phyloP scores from a whole-genome alignment of 2,113 vertebrate species.

The Amphilophus citrinellus region DNA sequence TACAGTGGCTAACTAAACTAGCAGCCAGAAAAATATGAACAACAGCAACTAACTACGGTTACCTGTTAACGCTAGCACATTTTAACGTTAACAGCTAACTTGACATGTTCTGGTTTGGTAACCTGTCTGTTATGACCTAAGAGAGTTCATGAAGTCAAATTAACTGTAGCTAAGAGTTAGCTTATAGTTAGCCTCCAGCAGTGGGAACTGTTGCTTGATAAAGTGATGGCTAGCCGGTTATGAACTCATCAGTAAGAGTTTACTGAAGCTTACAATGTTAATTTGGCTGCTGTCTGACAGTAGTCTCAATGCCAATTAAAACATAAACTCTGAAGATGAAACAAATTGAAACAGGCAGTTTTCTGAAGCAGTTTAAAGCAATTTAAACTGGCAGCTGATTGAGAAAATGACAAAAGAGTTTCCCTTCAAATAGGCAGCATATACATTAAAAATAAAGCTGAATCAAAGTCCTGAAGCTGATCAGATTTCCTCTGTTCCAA shows the following conservation, averaged over 20 bases:
- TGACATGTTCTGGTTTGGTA: neutral
- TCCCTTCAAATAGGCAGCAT: neutral
- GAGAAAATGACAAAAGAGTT: neutral
- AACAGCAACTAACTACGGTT: neutral
- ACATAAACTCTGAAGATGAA: neutral
- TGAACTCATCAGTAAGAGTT: neutral
- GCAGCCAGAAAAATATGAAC: neutral
- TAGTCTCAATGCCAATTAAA: neutral
- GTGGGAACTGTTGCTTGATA: neutral
- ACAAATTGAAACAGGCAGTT: neutral
- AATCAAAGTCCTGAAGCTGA: neutral
- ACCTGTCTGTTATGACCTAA: neutral
- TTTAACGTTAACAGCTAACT: neutral
- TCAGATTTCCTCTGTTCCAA: neutral
- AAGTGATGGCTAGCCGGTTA: neutral
- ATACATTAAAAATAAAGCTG: slow-evolving; percentile 1
- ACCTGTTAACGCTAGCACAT: neutral
- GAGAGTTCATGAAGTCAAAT: neutral
- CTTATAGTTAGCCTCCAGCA: neutral
- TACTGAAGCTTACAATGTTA: neutral
- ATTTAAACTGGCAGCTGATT: neutral
- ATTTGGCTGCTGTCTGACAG: neutral
- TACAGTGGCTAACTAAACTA: neutral
- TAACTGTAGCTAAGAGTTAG: neutral
- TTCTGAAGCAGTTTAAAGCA: neutral